Base-by-base conservation (phyloP, 2,113 vertebrate genomes). In the Donacobius atricapilla region DNA sequence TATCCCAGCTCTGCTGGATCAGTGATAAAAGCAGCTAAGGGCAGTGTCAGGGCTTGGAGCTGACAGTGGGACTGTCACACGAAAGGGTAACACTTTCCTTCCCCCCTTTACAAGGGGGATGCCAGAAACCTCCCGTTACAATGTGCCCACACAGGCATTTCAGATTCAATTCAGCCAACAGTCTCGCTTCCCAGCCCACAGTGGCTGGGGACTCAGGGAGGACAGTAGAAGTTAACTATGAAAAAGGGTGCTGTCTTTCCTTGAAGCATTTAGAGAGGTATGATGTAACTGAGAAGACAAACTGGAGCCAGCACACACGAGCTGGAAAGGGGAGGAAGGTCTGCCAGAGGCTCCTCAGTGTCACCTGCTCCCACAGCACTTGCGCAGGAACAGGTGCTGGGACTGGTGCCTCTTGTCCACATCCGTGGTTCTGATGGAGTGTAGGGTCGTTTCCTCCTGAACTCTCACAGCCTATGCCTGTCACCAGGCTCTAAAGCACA, bases 1-100 rank as follows among this genome's bases (percentile, higher is more conserved):
- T 85, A 94, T 83, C 89, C 90, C 94, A 96, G 94, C 95, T 96
- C 88, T 96, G 93, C 93, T 95, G 87, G 92, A 95, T 60, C 40
- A 71, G 79, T 31, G 83, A 93, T 54, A 86, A 75, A 82, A 96
- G 90, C 89, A 95, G 83, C 95, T 88, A 87, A 85, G 3, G 27
- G 90, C 83, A 81, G 82, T 19, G 58, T 83, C 69, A 50, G 92
- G 94, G 79, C 76, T 93, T 15, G 33, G 92, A 56, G 93, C 64
- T 30, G 86, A 82, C 83, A 91, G 80, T 12, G 77, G 25, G 84
- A 81, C 91, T 63, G 78, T 65, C 42, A 11, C 44, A 77, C 0
- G 0, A 8, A 56, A 42, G 48, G 5, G 27, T 6, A 48, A 35
- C 72, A 79, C 48, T 31, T 73, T 76, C 80, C 61, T 83, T 82